Conservation (phyloP, 1,140 invertebrate genomes). For the Microplitis mediator region DNA sequence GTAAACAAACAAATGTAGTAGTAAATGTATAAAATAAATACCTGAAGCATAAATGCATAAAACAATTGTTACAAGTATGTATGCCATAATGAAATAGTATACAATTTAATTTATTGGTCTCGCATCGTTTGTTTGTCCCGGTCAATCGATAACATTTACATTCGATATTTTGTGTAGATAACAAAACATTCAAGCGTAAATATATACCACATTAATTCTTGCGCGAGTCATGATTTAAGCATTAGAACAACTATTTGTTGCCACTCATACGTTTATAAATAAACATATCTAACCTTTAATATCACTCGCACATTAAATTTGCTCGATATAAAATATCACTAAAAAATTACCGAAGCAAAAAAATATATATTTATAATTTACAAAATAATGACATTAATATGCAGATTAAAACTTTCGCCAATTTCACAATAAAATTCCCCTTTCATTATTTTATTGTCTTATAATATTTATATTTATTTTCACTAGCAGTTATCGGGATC, state of each 20-base stretch:
- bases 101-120: conserved; percentile 13
- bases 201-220: conserved; percentile 14
- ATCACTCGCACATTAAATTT: no score
- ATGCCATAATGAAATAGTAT: not conserved
- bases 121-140: conserved; percentile 12
- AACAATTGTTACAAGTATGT: not conserved
- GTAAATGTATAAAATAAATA: no score
- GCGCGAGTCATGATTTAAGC: conserved; percentile 8
- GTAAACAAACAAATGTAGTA: no score
- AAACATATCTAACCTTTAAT: no score
- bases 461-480: not conserved
- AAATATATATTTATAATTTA: no score
- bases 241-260: not conserved
- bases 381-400: no score
- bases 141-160: conserved; percentile 13
- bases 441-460: not conserved
- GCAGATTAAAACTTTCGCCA: no score
- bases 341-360: no score
- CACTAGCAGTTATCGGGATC: conserved; percentile 4
- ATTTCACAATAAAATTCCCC: not conserved
- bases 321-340: no score
- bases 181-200: conserved; percentile 13
- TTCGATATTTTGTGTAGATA: conserved; percentile 8
- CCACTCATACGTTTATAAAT: not conserved
- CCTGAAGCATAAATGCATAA: no score